These are phyloP conservation scores for Aleiodes alternator DNA, from an alignment of 2,888 invertebrate genomes.

Conservation along the genomic window DNA sequence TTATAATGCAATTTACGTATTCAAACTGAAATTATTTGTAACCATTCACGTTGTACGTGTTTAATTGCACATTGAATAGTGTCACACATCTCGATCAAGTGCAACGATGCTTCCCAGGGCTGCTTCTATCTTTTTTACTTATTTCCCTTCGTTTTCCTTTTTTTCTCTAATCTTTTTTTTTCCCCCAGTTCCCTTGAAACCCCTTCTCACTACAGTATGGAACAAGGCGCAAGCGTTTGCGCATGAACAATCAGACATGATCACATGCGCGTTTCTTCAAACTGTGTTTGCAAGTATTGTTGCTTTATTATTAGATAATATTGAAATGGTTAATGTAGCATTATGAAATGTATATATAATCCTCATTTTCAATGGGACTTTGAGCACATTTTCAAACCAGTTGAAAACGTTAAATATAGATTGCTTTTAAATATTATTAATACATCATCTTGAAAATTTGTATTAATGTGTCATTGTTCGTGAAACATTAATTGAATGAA, in stretches of 20 bases:
- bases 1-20: not conserved
- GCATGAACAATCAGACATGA: constrained; percentile 31
- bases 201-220: not conserved
- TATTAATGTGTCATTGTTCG: not conserved
- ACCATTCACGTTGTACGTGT: not conserved
- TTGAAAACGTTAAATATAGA: too few relatives aligned
- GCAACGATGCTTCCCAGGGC: constrained; percentile 39
- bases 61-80: constrained; percentile 29
- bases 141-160: constrained; percentile 13
- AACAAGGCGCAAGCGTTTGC: constrained; percentile 39
- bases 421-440: too few relatives aligned
- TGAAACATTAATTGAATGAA: not conserved
- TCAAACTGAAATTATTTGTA: constrained; percentile 1
- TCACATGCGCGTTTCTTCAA: constrained; percentile 16
- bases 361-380: too few relatives aligned
- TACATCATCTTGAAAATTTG: too few relatives aligned
- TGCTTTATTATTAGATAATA: not conserved
- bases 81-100: constrained; percentile 37
- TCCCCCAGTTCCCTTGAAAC: constrained; percentile 2
- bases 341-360: not conserved
- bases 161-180: constrained; percentile 13
- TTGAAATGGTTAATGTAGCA: not conserved
- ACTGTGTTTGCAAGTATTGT: not conserved
- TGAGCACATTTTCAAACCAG: too few relatives aligned
- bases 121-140: constrained; percentile 32